A percentile compares a stretch with the other conserved stretches of the same genome.
Evolutionary conservation across 2,888 invertebrate genomes (phyloP).

Genomic region (Caenorhabditis panamensis): DNA sequence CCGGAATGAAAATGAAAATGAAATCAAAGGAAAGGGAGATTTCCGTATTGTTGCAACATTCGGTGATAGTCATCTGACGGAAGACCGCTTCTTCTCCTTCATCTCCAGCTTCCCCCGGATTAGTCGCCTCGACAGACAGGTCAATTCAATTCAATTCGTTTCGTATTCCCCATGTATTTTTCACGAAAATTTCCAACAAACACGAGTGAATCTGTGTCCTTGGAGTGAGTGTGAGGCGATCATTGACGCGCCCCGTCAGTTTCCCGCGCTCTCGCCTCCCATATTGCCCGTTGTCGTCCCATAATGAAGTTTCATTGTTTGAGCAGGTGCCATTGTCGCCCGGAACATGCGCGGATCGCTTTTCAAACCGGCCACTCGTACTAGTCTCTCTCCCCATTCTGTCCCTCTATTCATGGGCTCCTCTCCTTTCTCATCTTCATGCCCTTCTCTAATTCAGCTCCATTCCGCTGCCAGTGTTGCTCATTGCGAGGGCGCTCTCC

Average conservation of each 20-base stretch:
- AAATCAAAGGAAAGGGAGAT: slow-evolving; percentile 8
- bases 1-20: slow-evolving; percentile 28
- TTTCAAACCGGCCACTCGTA: slow-evolving; percentile 34
- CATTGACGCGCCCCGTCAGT: slow-evolving; percentile 6
- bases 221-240: slow-evolving; percentile 9
- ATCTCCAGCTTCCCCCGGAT: slow-evolving; percentile 34
- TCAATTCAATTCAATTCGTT: too few relatives aligned
- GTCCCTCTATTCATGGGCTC: not conserved
- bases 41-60: slow-evolving; percentile 49
- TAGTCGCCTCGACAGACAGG: slow-evolving; percentile 2
- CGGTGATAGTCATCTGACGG: slow-evolving; percentile 40
- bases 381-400: slow-evolving; percentile 12
- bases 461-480: slow-evolving; percentile 26
- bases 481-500: slow-evolving; percentile 16
- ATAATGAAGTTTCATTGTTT: slow-evolving; percentile 49
- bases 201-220: slow-evolving; percentile 28
- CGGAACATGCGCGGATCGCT: slow-evolving; percentile 22
- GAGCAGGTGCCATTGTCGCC: slow-evolving; percentile 51
- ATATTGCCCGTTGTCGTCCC: not conserved
- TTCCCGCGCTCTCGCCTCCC: not conserved
- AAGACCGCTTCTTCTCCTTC: too few relatives aligned
- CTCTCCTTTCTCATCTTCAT: not conserved
- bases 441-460: not conserved
- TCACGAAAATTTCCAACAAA: slow-evolving; percentile 13
- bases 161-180: not conserved